phyloP scores from a whole-genome alignment of 2,113 vertebrate genomes.

The Maccullochella peelii region DNA sequence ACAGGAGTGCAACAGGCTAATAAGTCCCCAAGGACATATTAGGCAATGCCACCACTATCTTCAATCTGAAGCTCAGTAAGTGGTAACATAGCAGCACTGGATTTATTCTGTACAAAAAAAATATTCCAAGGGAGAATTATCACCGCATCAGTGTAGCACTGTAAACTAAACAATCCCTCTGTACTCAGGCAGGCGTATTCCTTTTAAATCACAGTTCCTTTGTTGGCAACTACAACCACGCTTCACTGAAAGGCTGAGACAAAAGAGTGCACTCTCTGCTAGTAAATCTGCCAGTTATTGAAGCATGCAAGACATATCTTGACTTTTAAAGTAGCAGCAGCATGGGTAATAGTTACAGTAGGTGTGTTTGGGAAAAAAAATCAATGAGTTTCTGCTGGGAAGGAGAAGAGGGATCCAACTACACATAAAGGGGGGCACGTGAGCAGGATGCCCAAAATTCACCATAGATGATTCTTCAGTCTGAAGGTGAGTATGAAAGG shows the following conservation, averaged over 20 bases:
- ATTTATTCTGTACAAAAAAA: background rate
- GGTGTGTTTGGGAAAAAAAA: constrained; percentile 30
- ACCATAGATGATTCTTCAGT: constrained; percentile 7
- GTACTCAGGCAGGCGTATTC: constrained; percentile 17
- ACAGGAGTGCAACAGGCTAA: constrained; percentile 38
- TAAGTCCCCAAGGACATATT: constrained; percentile 18
- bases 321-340: constrained; percentile 31
- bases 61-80: background rate
- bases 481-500: constrained; percentile 4
- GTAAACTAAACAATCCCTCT: background rate
- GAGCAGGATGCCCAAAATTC: background rate
- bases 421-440: too few relatives aligned
- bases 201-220: constrained; percentile 29
- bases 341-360: background rate
- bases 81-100: background rate
- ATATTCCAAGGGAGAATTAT: constrained; percentile 12
- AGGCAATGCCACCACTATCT: constrained; percentile 4
- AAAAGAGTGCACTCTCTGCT: constrained; percentile 17
- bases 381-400: constrained; percentile 18
- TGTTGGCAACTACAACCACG: background rate
- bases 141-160: background rate
- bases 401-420: background rate
- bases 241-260: background rate
- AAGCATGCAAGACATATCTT: background rate
- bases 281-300: constrained; percentile 18